Base-by-base conservation (phyloP, 2,888 invertebrate genomes). In the Pardosa pseudoannulata region DNA sequence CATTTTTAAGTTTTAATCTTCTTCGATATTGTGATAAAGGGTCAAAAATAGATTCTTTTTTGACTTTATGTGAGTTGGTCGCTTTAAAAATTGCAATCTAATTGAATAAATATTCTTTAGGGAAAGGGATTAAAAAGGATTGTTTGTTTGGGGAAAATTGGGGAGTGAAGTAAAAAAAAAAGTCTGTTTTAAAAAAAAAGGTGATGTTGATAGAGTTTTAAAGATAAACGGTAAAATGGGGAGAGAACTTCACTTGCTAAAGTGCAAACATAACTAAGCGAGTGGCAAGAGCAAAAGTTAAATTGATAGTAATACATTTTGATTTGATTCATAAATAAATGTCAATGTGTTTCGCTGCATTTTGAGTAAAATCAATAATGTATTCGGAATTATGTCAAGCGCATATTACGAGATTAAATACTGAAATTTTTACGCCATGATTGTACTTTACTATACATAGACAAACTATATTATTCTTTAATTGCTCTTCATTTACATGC, bases 1-100 rank as follows among this genome's bases (percentile, higher is more conserved):
- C 41, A 70, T 41, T 70, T 41, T 36, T 70, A 70, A 41, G 36
- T 41, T 70, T 70, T 41, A 70, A 70, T 70, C 70, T 70, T 36
- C 41, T 28, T 16, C 32, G 39, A 39, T 70, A 70, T 41, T 70
- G 16, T 16, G 70, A 70, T 67, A 67, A 67, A 31, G 32, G 67
- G 32, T 67, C 36, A 32, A 23, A 31, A 19, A 67, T 67, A 32
- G 67, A 67, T 67, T 32, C 11, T 32, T 67, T 31, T 32, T 19
- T 32, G 3, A n/a, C 36, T 32, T 67, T 32, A 32, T 19, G 6
- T 19, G 2, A 11, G 28, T 19, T 65, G 29, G 6, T 32, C n/a
- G 32, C 32, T 32, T 67, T 36, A n/a, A 32, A 27, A 31, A 67
- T 36, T n/a, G 36, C 23, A 67, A 32, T 67, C 67, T 67, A 67